phyloP scores from a whole-genome alignment of 2,797 vertebrate species.

The Paratrypauchen microcephalus region DNA sequence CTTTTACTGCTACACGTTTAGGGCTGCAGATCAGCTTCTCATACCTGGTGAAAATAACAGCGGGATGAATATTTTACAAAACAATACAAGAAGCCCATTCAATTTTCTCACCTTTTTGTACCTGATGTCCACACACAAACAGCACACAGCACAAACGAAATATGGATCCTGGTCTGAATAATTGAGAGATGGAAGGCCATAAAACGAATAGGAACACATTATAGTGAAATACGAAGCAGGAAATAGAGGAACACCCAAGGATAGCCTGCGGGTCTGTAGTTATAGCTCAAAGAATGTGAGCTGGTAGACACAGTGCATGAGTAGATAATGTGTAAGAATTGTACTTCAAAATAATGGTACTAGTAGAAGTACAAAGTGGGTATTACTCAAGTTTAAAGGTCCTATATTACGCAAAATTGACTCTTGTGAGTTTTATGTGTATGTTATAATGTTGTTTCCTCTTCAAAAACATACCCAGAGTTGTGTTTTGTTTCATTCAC shows the following conservation, averaged over 20 bases:
- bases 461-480: no score
- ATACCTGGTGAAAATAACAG: conserved; percentile 27
- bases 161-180: conserved; percentile 17
- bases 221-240: conserved; percentile 35
- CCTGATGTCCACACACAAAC: not conserved
- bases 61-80: conserved; percentile 32
- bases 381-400: not conserved
- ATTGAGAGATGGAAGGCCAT: conserved; percentile 63
- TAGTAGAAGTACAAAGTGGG: not conserved
- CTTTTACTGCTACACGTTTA: not conserved
- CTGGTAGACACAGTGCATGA: no score
- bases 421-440: no score
- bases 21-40: conserved; percentile 16
- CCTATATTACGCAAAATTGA: no score
- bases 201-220: conserved; percentile 53
- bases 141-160: not conserved
- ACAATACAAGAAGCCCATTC: conserved; percentile 12
- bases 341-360: not conserved
- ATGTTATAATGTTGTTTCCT: no score
- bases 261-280: conserved; percentile 50
- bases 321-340: not conserved
- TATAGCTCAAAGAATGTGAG: conserved; percentile 9
- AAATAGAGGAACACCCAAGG: conserved; percentile 20
- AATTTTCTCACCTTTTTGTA: conserved; percentile 7
- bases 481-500: no score